phyloP scores from a whole-genome alignment of 2,113 vertebrate genomes.

The Mesocricetus auratus region DNA sequence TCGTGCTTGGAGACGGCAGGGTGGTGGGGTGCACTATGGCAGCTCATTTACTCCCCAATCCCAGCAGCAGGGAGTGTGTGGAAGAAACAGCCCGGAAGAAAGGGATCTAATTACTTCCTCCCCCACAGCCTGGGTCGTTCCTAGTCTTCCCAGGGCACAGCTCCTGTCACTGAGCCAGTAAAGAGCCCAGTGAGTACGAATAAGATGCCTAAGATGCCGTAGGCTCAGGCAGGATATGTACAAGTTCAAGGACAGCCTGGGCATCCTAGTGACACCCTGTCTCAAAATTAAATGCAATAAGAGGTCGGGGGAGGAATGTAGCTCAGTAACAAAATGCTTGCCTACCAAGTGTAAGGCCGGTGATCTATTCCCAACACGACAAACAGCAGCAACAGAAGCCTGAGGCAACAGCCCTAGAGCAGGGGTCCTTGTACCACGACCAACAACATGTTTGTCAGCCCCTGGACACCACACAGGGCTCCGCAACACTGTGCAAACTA shows the following conservation, averaged over 20 bases:
- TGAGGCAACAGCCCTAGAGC: too few relatives aligned
- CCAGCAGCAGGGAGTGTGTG: not conserved
- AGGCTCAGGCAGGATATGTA: not conserved
- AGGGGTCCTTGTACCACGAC: not conserved
- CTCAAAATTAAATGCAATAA: not conserved
- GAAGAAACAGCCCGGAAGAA: not conserved
- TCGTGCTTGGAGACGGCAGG: not conserved
- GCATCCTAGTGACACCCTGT: not conserved
- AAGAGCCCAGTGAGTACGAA: not conserved
- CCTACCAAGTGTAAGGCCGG: too few relatives aligned
- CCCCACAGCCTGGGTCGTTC: not conserved
- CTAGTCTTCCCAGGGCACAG: not conserved
- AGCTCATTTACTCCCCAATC: not conserved
- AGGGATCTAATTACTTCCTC: not conserved
- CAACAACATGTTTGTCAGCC: rapidly evolving
- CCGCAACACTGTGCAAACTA: not conserved
- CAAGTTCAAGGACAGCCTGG: not conserved
- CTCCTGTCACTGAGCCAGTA: not conserved
- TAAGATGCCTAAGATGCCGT: too few relatives aligned
- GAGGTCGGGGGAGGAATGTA: not conserved
- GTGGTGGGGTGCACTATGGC: not conserved
- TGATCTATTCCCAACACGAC: not conserved
- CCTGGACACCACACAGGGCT: not conserved
- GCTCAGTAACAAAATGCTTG: not conserved
- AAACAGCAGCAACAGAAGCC: not conserved